Base-by-base conservation (phyloP, 2,797 vertebrate genomes). In the Hoplostethus mediterraneus region DNA sequence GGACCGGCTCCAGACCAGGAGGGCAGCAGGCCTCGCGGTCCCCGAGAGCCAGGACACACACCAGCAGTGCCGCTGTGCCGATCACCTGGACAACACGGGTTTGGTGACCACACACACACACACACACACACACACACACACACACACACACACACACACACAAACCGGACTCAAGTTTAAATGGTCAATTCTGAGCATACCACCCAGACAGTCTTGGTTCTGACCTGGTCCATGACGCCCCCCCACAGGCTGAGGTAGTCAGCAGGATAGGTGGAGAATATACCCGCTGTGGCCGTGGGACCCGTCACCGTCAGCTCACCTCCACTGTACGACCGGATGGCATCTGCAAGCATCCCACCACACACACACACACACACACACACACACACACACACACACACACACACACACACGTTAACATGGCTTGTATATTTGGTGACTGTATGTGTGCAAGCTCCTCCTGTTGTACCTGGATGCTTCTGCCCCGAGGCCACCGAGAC, bases 141-240 rank as follows among this genome's bases (percentile, higher is more conserved):
- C 21, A 21, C 21, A 21, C 21, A 21, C 21, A 21, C 21, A 21
- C 21, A 21, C 21, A 21, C 21, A 21, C 21, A n/a, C n/a, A 17
- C 40, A 42, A 12, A 8, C 14, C 47, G 17, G 47, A 3, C 14
- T 11, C n/a, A 16, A 3, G 13, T 28, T 17, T 9, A 6, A 33
- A 4, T 21, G 28, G n/a, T 47, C 6, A 49, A 17, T 49, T 49
- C 47, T 7, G 2, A 0, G 3, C 6, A 6, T 49, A 4, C 7
- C 47, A 17, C n/a, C 47, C n/a, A 49, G 47, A n/a, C n/a, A 17
- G 8, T 62, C 31, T 63, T 47, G 1, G 1, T 0, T 65, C 89
- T 93, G 88, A 98, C 98, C 97, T 99, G 97, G 85, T 97, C 92
- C 44, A 97, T 3, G 0, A 95, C 59, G 6, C 94, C 94, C 4